Evolutionary conservation across 35 echinoderm and acorn worm species (phyloP).

Genomic region (Apostichopus parvimensis): DNA sequence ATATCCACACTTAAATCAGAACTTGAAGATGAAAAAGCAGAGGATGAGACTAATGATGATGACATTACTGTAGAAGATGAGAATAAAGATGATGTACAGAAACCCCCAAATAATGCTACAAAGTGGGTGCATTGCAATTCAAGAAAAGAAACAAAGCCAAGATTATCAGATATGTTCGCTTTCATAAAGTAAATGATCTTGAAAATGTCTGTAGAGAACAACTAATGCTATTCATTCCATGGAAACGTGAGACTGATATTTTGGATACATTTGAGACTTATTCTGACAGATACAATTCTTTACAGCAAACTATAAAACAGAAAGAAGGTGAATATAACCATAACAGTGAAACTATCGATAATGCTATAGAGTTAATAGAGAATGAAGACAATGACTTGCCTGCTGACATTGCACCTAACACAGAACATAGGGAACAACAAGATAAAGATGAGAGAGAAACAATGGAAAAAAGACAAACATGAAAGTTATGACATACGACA

Average conservation of each 20-base stretch:
- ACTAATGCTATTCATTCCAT: conserved; percentile 54
- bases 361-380: conserved; percentile 1
- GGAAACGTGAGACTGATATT: conserved; percentile 29
- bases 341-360: background rate
- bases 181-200: conserved; percentile 22
- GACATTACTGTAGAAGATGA: conserved; percentile 19
- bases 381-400: conserved; percentile 13
- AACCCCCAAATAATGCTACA: background rate
- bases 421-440: conserved; percentile 35
- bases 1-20: background rate
- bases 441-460: background rate
- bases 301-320: background rate
- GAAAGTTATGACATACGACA: conserved; percentile 52
- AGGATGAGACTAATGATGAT: conserved; percentile 9
- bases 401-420: conserved; percentile 34
- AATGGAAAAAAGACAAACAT: background rate
- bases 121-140: background rate
- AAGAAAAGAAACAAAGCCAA: conserved; percentile 9
- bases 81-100: background rate
- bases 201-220: conserved; percentile 62
- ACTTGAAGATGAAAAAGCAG: conserved; percentile 12
- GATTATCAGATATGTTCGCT: conserved; percentile 43
- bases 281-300: background rate
- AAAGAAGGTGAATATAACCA: conserved; percentile 13
- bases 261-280: background rate